Conservation (phyloP, 2,888 invertebrate genomes). For the Graphium colonna region DNA sequence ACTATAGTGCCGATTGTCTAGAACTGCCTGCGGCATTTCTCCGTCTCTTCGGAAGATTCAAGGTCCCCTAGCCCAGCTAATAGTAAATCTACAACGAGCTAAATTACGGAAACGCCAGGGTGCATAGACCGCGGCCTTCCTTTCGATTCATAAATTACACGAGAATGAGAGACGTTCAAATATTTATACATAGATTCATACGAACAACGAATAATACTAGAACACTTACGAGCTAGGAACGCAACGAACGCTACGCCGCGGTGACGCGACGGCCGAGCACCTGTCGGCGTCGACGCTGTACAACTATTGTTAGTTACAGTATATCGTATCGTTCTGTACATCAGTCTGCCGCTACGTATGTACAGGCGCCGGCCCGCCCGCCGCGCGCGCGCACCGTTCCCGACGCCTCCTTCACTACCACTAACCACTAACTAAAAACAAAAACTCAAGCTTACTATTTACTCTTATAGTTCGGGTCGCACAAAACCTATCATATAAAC, state of each 20-base stretch:
- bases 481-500: conserved; percentile 11
- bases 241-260: conserved; percentile 62
- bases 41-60: conserved; percentile 70
- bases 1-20: conserved; percentile 79
- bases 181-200: conserved; percentile 80
- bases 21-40: conserved; percentile 75
- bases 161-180: conserved; percentile 78
- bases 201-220: conserved; percentile 80
- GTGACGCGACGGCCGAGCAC: conserved; percentile 66
- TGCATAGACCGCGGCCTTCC: conserved; percentile 56
- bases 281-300: conserved; percentile 68
- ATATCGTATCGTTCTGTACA: conserved; percentile 67
- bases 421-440: conserved; percentile 61
- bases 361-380: conserved; percentile 48
- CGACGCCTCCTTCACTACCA: neutral
- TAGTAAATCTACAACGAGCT: conserved; percentile 77
- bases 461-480: conserved; percentile 3
- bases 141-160: conserved; percentile 77
- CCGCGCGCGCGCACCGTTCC: conserved; percentile 30
- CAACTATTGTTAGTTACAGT: conserved; percentile 64
- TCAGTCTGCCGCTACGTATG: conserved; percentile 71
- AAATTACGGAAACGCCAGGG: conserved; percentile 67
- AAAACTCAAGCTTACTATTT: conserved; percentile 13
- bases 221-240: conserved; percentile 73
- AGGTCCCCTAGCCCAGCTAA: conserved; percentile 81